A percentile compares a stretch with the other conserved stretches of the same genome.
These are phyloP conservation scores for Choreutis nemorana DNA, from an alignment of 2,888 invertebrate species.

Conservation along the genomic window DNA sequence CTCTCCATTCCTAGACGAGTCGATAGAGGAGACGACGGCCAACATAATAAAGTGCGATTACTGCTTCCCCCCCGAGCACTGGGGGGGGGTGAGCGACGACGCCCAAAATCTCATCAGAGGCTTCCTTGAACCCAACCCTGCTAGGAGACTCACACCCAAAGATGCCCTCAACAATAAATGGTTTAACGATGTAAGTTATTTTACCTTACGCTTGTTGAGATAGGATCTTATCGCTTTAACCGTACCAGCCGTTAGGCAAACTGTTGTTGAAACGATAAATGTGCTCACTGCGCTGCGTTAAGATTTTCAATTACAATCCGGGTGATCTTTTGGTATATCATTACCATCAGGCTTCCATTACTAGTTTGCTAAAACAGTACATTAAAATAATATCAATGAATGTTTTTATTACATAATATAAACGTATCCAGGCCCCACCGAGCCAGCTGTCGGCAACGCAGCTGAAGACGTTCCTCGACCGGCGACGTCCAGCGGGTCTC, in stretches of 20 bases:
- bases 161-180: constrained; percentile 39
- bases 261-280: no score
- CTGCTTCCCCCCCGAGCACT: constrained; percentile 84
- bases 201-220: no score
- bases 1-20: constrained; percentile 86
- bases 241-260: no score
- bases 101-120: constrained; percentile 73
- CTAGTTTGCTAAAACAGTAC: no score
- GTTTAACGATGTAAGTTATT: constrained; percentile 39
- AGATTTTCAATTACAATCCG: no score
- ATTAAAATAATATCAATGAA: no score
- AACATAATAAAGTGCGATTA: constrained; percentile 85
- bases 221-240: no score
- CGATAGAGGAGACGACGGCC: constrained; percentile 82
- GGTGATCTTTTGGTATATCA: no score
- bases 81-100: constrained; percentile 70
- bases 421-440: constrained; percentile 34
- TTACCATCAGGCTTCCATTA: no score
- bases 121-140: constrained; percentile 66
- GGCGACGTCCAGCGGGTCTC: constrained; percentile 51
- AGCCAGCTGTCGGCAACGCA: constrained; percentile 37
- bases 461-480: constrained; percentile 52
- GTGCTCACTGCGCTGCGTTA: no score
- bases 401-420: no score
- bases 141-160: constrained; percentile 28